Percentiles rank a stretch among this genome's conserved stretches.
These are phyloP conservation scores for Galerucella pusilla DNA, from an alignment of 2,888 invertebrate genomes.

Conservation along the genomic window DNA sequence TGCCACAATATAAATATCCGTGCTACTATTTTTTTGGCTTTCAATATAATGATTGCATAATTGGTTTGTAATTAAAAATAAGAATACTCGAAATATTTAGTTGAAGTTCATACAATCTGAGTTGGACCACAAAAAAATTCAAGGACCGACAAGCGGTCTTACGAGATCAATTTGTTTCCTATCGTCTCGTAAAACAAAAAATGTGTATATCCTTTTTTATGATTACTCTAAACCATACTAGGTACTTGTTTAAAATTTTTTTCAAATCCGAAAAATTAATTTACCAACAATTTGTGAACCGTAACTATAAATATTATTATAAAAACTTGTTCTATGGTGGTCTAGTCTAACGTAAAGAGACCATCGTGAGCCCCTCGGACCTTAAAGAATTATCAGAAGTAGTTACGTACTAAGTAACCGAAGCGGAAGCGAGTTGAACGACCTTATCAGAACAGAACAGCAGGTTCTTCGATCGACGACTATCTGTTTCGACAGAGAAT, in stretches of 20 bases:
- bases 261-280: neutral
- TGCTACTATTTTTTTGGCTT: no score
- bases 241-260: neutral
- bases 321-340: slow-evolving; percentile 1
- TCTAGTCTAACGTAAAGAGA: slow-evolving; percentile 8
- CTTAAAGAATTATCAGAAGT: slow-evolving; percentile 13
- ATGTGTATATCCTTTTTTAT: neutral
- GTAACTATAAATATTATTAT: neutral
- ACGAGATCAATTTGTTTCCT: no score
- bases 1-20: no score
- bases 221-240: neutral
- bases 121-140: no score
- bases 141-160: no score
- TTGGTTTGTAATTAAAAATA: no score
- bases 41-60: no score
- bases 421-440: slow-evolving; percentile 45
- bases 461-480: slow-evolving; percentile 41
- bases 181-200: no score
- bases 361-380: slow-evolving; percentile 10
- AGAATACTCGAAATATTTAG: no score
- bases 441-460: slow-evolving; percentile 38
- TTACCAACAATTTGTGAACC: neutral
- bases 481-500: slow-evolving; percentile 34
- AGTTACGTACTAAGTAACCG: slow-evolving; percentile 22
- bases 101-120: no score